These are phyloP conservation scores for Synanthedon tipuliformis DNA, from an alignment of 2,888 invertebrate species.

Conservation along the genomic window DNA sequence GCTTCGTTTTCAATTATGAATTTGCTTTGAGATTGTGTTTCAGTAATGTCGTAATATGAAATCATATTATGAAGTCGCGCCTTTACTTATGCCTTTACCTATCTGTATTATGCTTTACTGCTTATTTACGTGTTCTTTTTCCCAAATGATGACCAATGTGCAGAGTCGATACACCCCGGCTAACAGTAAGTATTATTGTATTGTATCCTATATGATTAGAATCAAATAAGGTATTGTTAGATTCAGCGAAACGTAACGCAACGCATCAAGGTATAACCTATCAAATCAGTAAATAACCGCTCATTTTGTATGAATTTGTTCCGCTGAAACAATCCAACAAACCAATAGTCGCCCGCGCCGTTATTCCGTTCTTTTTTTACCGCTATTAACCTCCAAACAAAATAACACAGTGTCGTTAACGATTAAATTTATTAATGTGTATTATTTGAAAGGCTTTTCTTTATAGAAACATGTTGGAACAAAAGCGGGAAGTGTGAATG, in stretches of 20 bases:
- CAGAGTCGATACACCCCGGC: too few species aligned
- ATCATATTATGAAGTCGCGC: too few species aligned
- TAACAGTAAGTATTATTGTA: slow-evolving; percentile 10
- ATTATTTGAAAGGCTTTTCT: too few species aligned
- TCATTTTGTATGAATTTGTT: slow-evolving; percentile 27
- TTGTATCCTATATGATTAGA: slow-evolving; percentile 9
- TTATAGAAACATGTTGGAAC: too few species aligned
- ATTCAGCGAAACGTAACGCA: slow-evolving; percentile 20
- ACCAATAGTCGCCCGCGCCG: slow-evolving; percentile 8
- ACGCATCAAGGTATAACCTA: slow-evolving; percentile 12
- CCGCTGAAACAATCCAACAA: slow-evolving; percentile 17
- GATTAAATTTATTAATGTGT: neutral
- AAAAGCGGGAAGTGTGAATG: too few species aligned
- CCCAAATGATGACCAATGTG: too few species aligned
- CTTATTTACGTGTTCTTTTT: too few species aligned
- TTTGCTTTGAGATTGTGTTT: too few species aligned
- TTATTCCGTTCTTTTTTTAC: slow-evolving; percentile 13
- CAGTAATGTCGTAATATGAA: too few species aligned
- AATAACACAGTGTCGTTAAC: neutral
- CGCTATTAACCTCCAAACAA: neutral
- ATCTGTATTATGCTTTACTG: too few species aligned
- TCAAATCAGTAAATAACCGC: slow-evolving; percentile 18
- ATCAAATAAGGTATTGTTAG: slow-evolving; percentile 18
- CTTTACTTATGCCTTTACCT: too few species aligned
- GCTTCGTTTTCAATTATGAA: too few species aligned